These are phyloP conservation scores for Pollimyrus isidori DNA, from an alignment of 2,113 vertebrate species.

Conservation along the genomic window DNA sequence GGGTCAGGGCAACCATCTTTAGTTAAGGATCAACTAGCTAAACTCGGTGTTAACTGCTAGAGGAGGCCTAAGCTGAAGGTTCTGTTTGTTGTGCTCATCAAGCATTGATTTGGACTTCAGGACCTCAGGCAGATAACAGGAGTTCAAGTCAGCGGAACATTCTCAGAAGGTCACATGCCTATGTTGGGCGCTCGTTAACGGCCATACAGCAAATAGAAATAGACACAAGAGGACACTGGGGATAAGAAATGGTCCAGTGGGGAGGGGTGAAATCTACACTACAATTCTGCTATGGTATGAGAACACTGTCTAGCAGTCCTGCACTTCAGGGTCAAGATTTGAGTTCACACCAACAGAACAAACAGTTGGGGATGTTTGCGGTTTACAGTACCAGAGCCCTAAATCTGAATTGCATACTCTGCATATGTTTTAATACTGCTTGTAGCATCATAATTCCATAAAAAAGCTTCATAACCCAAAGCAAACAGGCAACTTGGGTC, in stretches of 20 bases:
- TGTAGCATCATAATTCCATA: background rate
- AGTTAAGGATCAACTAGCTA: background rate
- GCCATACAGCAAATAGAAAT: background rate
- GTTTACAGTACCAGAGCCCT: background rate
- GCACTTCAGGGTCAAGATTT: background rate
- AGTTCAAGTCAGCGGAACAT: background rate
- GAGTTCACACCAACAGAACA: background rate
- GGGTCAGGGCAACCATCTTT: background rate
- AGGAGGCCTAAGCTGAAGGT: background rate
- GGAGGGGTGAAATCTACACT: background rate
- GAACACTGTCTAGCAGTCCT: background rate
- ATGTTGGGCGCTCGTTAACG: background rate
- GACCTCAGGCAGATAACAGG: background rate
- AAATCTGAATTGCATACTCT: background rate
- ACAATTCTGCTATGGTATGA: background rate
- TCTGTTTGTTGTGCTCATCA: background rate
- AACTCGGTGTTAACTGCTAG: background rate
- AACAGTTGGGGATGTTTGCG: background rate
- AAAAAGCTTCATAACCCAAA: background rate
- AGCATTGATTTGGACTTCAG: background rate
- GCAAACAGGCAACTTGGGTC: background rate
- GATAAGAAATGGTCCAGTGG: background rate
- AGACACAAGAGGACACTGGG: background rate
- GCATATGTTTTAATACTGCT: background rate
- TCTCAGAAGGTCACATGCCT: background rate